Evolutionary conservation across 2,888 invertebrate species (phyloP).

Genomic region (Tachina fera): DNA sequence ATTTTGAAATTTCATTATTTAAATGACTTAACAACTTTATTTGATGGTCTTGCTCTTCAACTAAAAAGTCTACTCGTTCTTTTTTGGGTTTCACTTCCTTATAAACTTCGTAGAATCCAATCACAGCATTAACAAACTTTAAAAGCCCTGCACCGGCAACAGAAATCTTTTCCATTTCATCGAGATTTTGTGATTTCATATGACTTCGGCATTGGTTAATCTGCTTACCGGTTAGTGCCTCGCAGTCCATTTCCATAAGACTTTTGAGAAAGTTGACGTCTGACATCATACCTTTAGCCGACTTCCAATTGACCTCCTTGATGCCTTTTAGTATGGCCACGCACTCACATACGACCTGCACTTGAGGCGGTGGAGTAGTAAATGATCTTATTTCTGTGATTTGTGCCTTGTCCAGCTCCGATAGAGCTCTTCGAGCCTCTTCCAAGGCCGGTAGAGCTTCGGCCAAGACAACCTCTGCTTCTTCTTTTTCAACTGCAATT

Average conservation of each 20-base stretch:
- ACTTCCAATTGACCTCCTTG: conserved; percentile 95
- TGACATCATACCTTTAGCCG: conserved; percentile 95
- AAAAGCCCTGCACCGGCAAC: conserved; percentile 93
- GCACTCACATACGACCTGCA: conserved; percentile 95
- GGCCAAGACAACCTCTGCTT: conserved; percentile 91
- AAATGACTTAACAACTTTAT: conserved; percentile 88
- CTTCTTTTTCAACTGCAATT: conserved; percentile 91
- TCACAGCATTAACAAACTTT: conserved; percentile 92
- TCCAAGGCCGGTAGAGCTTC: conserved; percentile 94
- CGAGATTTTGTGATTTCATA: conserved; percentile 88
- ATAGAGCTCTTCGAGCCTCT: conserved; percentile 90
- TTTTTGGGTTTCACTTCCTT: conserved; percentile 93
- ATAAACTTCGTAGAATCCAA: conserved; percentile 94
- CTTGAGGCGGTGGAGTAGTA: conserved; percentile 94
- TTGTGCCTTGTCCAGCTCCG: conserved; percentile 93
- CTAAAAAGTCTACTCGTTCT: conserved; percentile 91
- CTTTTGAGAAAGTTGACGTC: conserved; percentile 92
- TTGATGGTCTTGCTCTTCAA: conserved; percentile 87
- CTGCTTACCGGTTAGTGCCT: conserved; percentile 88
- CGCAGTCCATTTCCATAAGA: conserved; percentile 93
- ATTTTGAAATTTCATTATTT: conserved; percentile 88
- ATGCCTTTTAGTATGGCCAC: conserved; percentile 92
- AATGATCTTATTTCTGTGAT: conserved; percentile 97
- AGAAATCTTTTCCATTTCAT: conserved; percentile 93
- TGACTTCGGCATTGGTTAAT: conserved; percentile 88